phyloP scores from a whole-genome alignment of 2,888 invertebrate genomes.

The Spilarctia lutea region DNA sequence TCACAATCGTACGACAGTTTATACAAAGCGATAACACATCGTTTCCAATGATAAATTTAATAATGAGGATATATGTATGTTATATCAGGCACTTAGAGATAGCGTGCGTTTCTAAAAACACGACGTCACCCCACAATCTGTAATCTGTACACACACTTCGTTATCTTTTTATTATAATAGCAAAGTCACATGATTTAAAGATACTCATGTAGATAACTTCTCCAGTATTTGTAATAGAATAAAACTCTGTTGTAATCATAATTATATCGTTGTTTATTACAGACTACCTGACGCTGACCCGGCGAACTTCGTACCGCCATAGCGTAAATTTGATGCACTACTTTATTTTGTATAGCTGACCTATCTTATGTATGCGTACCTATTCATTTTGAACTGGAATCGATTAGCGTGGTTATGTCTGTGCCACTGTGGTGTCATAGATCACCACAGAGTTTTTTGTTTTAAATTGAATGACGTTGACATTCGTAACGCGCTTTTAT shows the following conservation, averaged over 20 bases:
- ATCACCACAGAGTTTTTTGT: too few relatives aligned
- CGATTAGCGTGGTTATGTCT: too few relatives aligned
- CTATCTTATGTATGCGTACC: too few relatives aligned
- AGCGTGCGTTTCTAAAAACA: slow-evolving; percentile 35
- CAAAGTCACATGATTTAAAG: slow-evolving; percentile 40
- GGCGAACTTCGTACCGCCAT: too few relatives aligned
- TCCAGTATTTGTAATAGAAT: slow-evolving; percentile 9
- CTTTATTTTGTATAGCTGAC: too few relatives aligned
- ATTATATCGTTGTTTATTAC: background rate
- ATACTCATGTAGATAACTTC: slow-evolving; percentile 15
- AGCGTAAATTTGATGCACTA: too few relatives aligned
- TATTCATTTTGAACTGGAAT: too few relatives aligned
- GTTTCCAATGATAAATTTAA: slow-evolving; percentile 60
- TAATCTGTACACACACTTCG: slow-evolving; percentile 23
- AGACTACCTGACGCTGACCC: too few relatives aligned
- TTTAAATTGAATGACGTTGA: too few relatives aligned
- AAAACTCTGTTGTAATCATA: background rate
- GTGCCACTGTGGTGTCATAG: too few relatives aligned
- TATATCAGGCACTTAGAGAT: slow-evolving; percentile 55
- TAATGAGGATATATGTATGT: slow-evolving; percentile 57
- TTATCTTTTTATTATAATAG: slow-evolving; percentile 41
- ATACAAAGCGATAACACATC: slow-evolving; percentile 48
- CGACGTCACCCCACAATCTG: slow-evolving; percentile 39
- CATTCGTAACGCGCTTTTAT: too few relatives aligned
- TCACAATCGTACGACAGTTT: slow-evolving; percentile 58